Base-by-base conservation (phyloP, 2,888 invertebrate species). In the Ecliptopera silaceata region DNA sequence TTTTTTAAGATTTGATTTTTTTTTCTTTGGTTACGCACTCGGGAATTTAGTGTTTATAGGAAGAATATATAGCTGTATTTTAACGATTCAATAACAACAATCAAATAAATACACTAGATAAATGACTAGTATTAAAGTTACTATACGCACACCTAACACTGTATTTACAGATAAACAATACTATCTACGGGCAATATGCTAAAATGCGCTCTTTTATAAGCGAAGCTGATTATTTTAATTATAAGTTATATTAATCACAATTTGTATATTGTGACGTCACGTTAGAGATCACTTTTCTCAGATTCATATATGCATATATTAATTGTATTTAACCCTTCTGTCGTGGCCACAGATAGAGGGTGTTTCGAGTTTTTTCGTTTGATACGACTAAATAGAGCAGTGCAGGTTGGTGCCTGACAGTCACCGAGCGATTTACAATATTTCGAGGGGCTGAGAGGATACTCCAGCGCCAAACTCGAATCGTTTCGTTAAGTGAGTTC, bases 251-350 rank as follows among this genome's bases (percentile, higher is more conserved):
- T 63, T 69, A 76, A 88, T 88, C 86, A 90, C 89, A 90, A 88
- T 80, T 61, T 26, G 64, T 53, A 59, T 75, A 80, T 86, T 90
- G 91, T 90, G 91, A 91, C 90, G 90, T 91, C 87, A 91, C 88
- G 71, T 81, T 79, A 86, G 91, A 91, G 91, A 91, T 91, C 91
- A 84, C 76, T 79, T 72, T 81, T 76, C 79, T 80, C 81, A 76
- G 70, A 73, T 85, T 86, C 84, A 88, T 86, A 88, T 88, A 89
- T 89, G 88, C 86, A 88, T 88, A 90, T 89, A 89, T 86, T 84
- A 81, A 78, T 75, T 75, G 73, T 74, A 58, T 74, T 71, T 69
- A 74, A 68, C 71, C 76, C 77, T 66, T 77, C 90, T 82, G 81
- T 77, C 88, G 87, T 88, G 90, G 91, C 91, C 90, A 87, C 87